Evolutionary conservation across 2,797 vertebrate genomes (phyloP).

Genomic region (Rhodeus uyekii): DNA sequence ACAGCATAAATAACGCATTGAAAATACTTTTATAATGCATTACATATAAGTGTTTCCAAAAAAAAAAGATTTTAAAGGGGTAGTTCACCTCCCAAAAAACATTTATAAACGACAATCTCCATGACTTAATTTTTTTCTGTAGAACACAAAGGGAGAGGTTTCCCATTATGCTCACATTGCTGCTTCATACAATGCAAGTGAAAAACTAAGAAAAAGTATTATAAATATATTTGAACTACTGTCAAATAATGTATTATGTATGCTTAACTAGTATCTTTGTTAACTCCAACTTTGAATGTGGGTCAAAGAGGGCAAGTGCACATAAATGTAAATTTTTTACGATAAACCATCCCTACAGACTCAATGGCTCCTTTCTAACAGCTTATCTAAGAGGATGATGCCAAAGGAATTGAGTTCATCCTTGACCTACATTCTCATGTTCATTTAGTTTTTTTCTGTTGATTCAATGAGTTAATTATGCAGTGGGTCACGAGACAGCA

Average conservation of each 20-base stretch:
- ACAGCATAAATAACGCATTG: background rate
- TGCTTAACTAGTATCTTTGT: background rate
- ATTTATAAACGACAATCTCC: background rate
- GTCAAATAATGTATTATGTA: background rate
- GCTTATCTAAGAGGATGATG: conserved; percentile 4
- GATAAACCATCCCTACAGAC: conserved; percentile 28
- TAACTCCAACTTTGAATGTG: background rate
- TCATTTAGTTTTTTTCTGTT: conserved; percentile 28
- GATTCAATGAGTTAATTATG: conserved; percentile 45
- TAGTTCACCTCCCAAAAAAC: background rate
- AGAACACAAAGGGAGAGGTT: background rate
- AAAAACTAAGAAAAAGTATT: background rate
- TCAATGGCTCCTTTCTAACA: conserved; percentile 3
- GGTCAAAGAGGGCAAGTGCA: background rate
- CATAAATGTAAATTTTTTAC: conserved; percentile 18
- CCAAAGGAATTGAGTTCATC: conserved; percentile 35
- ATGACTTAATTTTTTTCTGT: background rate
- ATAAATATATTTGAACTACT: background rate
- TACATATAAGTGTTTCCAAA: too few relatives aligned
- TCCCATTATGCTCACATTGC: background rate
- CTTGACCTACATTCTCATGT: conserved; percentile 52
- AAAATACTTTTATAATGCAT: too few relatives aligned
- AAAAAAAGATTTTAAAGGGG: background rate
- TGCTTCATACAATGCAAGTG: background rate
- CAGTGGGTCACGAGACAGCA: conserved; percentile 2